These are phyloP conservation scores for Mechanitis messenoides DNA, from an alignment of 2,888 invertebrate species.

Conservation along the genomic window DNA sequence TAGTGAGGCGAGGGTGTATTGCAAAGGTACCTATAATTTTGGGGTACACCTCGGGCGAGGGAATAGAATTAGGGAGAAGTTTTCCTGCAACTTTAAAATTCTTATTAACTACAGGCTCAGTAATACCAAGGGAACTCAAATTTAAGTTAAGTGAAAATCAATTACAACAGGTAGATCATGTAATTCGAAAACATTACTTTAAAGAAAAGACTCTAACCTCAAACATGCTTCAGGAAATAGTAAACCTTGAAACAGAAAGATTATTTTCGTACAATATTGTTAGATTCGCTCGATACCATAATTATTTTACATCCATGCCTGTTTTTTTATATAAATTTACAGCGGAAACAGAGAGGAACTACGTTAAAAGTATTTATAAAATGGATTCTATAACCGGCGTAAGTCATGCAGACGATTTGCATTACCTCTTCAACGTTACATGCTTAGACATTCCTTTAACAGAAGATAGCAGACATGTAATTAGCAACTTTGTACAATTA, in stretches of 20 bases:
- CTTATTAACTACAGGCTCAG: constrained; percentile 43
- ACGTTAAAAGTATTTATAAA: constrained; percentile 54
- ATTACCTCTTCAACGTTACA: constrained; percentile 59
- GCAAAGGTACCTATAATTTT: constrained; percentile 59
- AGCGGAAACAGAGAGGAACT: constrained; percentile 62
- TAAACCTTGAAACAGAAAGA: constrained; percentile 53
- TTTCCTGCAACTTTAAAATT: constrained; percentile 39
- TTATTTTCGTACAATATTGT: constrained; percentile 57
- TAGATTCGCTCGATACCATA: constrained; percentile 54
- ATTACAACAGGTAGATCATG: constrained; percentile 42
- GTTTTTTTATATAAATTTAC: constrained; percentile 59
- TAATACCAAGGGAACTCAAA: constrained; percentile 65
- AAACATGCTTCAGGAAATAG: constrained; percentile 46
- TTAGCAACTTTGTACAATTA: constrained; percentile 47
- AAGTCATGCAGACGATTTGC: constrained; percentile 64
- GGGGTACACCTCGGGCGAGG: constrained; percentile 66
- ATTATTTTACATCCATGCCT: constrained; percentile 38
- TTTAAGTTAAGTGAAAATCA: constrained; percentile 44
- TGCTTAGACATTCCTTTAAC: constrained; percentile 55
- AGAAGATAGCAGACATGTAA: constrained; percentile 46
- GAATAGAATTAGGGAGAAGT: constrained; percentile 61
- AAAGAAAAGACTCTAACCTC: constrained; percentile 42
- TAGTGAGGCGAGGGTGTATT: constrained; percentile 47
- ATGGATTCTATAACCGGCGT: constrained; percentile 55
- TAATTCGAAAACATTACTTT: constrained; percentile 59